Evolutionary conservation across 1,140 invertebrate genomes (phyloP).

Genomic region (Papilio glaucus): DNA sequence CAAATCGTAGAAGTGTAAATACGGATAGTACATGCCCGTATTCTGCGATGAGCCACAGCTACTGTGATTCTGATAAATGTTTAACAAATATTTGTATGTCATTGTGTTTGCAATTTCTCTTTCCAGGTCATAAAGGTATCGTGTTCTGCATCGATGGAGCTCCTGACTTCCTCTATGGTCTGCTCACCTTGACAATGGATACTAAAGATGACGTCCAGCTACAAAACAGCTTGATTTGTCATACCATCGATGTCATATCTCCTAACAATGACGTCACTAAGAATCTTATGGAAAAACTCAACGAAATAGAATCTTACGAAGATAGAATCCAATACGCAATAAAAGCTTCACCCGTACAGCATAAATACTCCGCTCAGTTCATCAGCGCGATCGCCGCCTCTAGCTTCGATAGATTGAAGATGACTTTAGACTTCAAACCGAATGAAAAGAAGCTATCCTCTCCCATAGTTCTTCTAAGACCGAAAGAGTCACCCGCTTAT

Average conservation of each 20-base stretch:
- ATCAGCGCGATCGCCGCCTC: constrained; percentile 73
- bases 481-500: constrained; percentile 81
- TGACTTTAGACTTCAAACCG: constrained; percentile 81
- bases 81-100: too few species aligned
- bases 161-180: constrained; percentile 83
- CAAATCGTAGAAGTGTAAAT: too few species aligned
- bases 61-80: too few species aligned
- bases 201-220: constrained; percentile 78
- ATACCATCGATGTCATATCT: constrained; percentile 81
- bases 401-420: constrained; percentile 84
- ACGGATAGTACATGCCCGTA: too few species aligned
- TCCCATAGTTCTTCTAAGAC: constrained; percentile 86
- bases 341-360: constrained; percentile 61
- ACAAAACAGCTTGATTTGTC: constrained; percentile 84
- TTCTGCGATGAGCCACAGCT: too few species aligned
- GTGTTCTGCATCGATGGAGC: constrained; percentile 85
- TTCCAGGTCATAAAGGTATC: constrained; percentile 80
- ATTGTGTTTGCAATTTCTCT: too few species aligned
- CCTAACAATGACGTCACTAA: constrained; percentile 81
- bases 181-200: constrained; percentile 72
- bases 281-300: constrained; percentile 80
- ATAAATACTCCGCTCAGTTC: constrained; percentile 81
- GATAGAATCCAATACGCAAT: constrained; percentile 75
- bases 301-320: constrained; percentile 83
- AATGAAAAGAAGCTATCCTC: constrained; percentile 82